These are phyloP conservation scores for Melanogrammus aeglefinus DNA, from an alignment of 2,797 vertebrate genomes.

Conservation along the genomic window DNA sequence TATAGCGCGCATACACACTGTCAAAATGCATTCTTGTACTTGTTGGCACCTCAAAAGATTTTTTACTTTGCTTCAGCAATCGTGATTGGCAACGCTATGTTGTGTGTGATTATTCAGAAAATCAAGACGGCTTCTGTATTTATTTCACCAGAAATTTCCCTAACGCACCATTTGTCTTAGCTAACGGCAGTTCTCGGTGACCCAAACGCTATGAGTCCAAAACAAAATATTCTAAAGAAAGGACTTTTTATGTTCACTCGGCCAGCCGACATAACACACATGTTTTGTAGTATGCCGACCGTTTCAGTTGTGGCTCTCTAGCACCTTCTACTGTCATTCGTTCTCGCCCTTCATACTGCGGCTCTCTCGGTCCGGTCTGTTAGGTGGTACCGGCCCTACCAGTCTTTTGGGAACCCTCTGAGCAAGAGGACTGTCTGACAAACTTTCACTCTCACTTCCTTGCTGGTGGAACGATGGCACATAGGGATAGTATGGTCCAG, in stretches of 20 bases:
- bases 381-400: constrained; percentile 90
- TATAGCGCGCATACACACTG: background rate
- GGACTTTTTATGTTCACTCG: no score
- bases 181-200: background rate
- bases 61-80: background rate
- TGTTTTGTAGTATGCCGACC: background rate
- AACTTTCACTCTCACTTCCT: constrained; percentile 94
- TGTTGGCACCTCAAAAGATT: background rate
- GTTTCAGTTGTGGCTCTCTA: background rate
- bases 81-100: no score
- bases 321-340: background rate
- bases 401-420: constrained; percentile 87
- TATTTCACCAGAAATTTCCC: background rate
- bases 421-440: constrained; percentile 90
- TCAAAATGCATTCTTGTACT: no score
- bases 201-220: no score
- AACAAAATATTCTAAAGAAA: no score
- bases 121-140: no score
- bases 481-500: constrained; percentile 90
- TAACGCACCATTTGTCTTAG: background rate
- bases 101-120: no score
- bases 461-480: constrained; percentile 92
- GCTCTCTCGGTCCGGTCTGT: constrained; percentile 8
- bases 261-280: no score
- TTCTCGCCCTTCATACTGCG: constrained; percentile 2